Evolutionary conservation across 2,888 invertebrate genomes (phyloP), one percentile per base, ranked within the genome.

Genomic region (Idaea biselata): DNA sequence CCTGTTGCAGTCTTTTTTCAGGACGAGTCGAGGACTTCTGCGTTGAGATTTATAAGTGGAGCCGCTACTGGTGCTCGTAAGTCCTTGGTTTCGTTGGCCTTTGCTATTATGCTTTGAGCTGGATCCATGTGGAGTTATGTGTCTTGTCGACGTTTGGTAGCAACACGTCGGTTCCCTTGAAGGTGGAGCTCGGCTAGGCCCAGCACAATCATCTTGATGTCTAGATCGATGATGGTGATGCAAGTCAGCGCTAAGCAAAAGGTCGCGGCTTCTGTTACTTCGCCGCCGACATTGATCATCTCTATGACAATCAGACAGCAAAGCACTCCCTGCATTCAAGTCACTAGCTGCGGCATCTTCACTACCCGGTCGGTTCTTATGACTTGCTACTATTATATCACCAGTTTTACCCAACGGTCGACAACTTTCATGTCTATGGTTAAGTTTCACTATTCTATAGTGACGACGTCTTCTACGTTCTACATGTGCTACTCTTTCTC

Each of bases 311-410:
- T 82, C 78, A 0, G 79, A 65, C 58, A 78, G 72, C 66, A 80
- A 74, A 1, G 77, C 74, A 63, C 84, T 86, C 0, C 75, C 80
- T 44, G 81, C 75, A 60, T 82, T 86, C 56, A 84, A 81, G 55
- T 86, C 85, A 60, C 80, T 86, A 2, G 76, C 76, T 1, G 76
- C 69, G 6, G 77, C 70, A 18, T 88, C 84, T 53, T 86, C 87
- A 61, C 78, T 78, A 6, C 78, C 77, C 25, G 81, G 81, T 59
- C 75, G 85, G 62, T 87, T 84, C 72, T 91, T 91, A 64, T 91
- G 87, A 71, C 89, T 91, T 11, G 92, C 92, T 8, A 92, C 92
- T 60, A 92, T 91, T 16, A 92, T 90, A 71, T 91, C 91, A 4
- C 91, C 91, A 17, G 91, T 91, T 75, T 92, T 92, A 5, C 92